Evolutionary conservation across 2,888 invertebrate species (phyloP), one percentile per base, ranked within the genome.

Genomic region (Dyspetes luteomarginatus): DNA sequence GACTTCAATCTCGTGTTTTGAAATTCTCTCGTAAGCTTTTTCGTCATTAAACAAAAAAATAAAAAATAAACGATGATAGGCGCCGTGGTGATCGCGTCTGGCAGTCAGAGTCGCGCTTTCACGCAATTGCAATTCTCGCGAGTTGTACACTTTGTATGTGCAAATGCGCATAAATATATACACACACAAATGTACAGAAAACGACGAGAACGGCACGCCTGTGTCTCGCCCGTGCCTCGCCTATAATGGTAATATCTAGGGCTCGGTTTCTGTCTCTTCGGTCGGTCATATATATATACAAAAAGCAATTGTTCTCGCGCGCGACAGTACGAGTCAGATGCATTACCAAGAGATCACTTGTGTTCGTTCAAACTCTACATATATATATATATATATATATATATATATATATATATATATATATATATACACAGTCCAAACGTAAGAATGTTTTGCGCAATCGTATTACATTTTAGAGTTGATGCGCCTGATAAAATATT

Each of bases 111-210:
- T 74, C 79, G 83, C 84, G 84, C 87, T 87, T 87, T 86, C 87
- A 84, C 86, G 86, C 88, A 88, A 90, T 90, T 87, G 87, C 87
- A 86, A 87, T 87, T 88, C 80, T 82, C 84, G 84, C 88, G 85
- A 85, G 85, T n/a, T 85, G 83, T 83, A 45, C 60, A 71, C 48
- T 56, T 56, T 9, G 26, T n/a, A 24, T 79, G 80, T 82, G 78
- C 75, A 77, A 65, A 71, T 64, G 60, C n/a, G n/a, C 12, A 58
- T 24, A 36, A 4, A 36, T 15, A 67, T 41, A 67, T 30, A 78
- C 26, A 72, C 48, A 41, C 56, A 45, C 4, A 26, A n/a, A n/a
- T n/a, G n/a, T n/a, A n/a, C n/a, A n/a, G n/a, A n/a, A 30, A 69
- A 48, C 76, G 78, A 69, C 26, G 58, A 65, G 43, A 68, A 67